Evolutionary conservation across 2,113 vertebrate genomes (phyloP).

Genomic region (Megaceryle maxima): DNA sequence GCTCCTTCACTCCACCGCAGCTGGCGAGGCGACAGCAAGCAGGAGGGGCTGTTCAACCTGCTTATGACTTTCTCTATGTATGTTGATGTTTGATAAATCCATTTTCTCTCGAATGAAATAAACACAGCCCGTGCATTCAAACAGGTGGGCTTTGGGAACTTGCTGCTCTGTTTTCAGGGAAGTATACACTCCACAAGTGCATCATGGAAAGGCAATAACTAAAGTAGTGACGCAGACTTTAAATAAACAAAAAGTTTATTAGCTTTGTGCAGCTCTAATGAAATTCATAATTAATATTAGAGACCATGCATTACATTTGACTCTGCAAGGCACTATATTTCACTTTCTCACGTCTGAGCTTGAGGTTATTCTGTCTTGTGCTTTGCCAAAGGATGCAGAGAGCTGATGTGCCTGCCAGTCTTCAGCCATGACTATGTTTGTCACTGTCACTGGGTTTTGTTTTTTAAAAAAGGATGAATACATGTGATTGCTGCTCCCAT

Average conservation of each 20-base stretch:
- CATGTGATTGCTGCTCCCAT: background rate
- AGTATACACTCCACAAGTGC: background rate
- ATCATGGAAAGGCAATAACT: slow-evolving; percentile 47
- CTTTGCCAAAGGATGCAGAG: background rate
- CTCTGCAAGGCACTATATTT: background rate
- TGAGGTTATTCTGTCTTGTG: background rate
- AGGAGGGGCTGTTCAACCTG: background rate
- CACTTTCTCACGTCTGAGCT: background rate
- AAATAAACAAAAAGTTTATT: slow-evolving; percentile 13
- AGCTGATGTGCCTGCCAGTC: background rate
- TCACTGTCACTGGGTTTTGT: background rate
- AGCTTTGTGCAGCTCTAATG: background rate
- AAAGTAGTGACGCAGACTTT: slow-evolving; percentile 16
- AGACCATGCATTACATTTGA: background rate
- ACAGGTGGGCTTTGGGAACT: slow-evolving; percentile 3
- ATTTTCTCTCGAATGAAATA: background rate
- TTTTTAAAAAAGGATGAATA: background rate
- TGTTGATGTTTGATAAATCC: background rate
- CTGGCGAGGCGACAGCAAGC: background rate
- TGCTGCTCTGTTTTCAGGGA: background rate
- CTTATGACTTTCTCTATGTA: background rate
- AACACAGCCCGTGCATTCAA: background rate
- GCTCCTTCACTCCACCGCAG: background rate
- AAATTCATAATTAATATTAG: background rate
- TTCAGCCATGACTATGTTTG: background rate